phyloP scores from a whole-genome alignment of 2,113 vertebrate species.

The Sus scrofa region T2T-Sscrofa CM000822.6:55679501-55680000 shows the following conservation, averaged over 20 bases:
- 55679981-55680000: not conserved
- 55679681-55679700: not conserved
- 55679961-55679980: not conserved
- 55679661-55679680: not conserved
- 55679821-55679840: not conserved
- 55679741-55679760: not conserved
- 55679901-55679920: not conserved
- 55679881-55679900: constrained; percentile 11
- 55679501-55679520: not conserved
- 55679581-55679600: not conserved
- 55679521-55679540: not conserved
- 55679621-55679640: not conserved
- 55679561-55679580: not conserved
- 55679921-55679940: not conserved
- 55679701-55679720: not conserved
- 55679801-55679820: not conserved
- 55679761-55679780: not conserved
- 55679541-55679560: not conserved
- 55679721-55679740: not conserved
- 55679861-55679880: not conserved
- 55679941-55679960: not conserved
- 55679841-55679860: constrained; percentile 3
- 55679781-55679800: not conserved
- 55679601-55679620: not conserved
- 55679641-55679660: not conserved